Conservation (phyloP, 2,113 vertebrate genomes). For the Myocastor coypus region DNA sequence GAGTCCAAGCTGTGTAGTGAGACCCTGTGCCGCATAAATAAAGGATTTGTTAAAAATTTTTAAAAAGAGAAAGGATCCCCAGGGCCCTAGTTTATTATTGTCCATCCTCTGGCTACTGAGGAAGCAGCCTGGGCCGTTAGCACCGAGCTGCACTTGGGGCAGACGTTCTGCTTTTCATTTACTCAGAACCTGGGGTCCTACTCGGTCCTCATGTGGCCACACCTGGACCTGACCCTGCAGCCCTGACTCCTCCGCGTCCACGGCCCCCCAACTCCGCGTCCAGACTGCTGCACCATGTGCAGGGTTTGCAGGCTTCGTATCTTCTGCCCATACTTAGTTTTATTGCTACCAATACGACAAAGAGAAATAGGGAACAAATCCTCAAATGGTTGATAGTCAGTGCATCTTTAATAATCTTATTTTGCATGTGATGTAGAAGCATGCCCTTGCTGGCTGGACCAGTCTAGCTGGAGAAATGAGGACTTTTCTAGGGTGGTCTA, state of each 20-base stretch:
- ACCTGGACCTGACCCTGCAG: background rate
- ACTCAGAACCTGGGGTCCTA: background rate
- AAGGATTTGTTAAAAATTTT: too few species aligned
- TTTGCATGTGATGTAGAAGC: constrained; percentile 49
- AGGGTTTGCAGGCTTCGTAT: background rate
- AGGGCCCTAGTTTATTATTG: background rate
- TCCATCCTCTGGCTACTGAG: background rate
- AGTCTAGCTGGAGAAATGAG: background rate
- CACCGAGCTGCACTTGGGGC: background rate
- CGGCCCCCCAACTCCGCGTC: background rate
- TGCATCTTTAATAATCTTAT: background rate
- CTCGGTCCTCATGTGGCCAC: background rate
- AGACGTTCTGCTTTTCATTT: background rate
- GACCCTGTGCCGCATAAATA: too few species aligned
- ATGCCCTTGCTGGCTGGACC: background rate
- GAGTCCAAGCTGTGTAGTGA: too few species aligned
- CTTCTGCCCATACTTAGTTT: background rate
- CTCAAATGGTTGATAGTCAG: constrained; percentile 29
- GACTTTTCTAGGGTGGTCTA: background rate
- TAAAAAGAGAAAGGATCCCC: background rate
- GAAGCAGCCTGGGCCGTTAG: background rate
- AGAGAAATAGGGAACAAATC: background rate
- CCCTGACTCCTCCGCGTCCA: too few species aligned
- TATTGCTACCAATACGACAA: background rate
- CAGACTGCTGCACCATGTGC: background rate